phyloP scores from a whole-genome alignment of 2,797 vertebrate genomes.

The Phalanger gymnotis region DNA sequence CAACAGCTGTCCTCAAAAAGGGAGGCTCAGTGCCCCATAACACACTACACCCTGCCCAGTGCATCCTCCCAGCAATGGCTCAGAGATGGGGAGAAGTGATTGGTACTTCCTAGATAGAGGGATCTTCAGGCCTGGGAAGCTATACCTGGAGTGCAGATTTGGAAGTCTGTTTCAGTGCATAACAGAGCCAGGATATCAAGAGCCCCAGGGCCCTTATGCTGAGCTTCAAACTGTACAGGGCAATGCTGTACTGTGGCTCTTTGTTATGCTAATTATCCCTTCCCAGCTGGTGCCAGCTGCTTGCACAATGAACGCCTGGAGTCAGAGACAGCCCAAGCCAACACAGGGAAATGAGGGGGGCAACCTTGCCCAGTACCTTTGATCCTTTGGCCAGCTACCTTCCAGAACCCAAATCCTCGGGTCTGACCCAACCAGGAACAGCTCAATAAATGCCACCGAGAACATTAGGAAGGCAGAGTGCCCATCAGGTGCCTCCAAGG shows the following conservation, averaged over 20 bases:
- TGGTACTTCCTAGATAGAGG: not conserved
- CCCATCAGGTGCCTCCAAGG: slow-evolving; percentile 49
- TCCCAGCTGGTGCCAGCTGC: slow-evolving; percentile 85
- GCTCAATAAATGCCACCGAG: not conserved
- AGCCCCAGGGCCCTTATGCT: slow-evolving; percentile 39
- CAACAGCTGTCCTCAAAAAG: not conserved
- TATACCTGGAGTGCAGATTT: slow-evolving; percentile 63
- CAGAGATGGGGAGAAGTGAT: not conserved
- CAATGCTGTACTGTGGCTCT: slow-evolving; percentile 79
- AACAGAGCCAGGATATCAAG: slow-evolving; percentile 73
- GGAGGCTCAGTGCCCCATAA: not conserved
- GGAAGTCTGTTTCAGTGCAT: slow-evolving; percentile 6
- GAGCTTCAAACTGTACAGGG: slow-evolving; percentile 77
- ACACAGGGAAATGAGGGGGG: slow-evolving; percentile 58
- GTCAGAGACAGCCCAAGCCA: slow-evolving; percentile 77
- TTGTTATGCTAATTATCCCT: slow-evolving; percentile 87
- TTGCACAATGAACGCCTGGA: slow-evolving; percentile 75
- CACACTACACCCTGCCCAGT: not conserved
- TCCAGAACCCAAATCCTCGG: not conserved
- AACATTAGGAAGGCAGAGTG: slow-evolving; percentile 22
- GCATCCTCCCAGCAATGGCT: not conserved
- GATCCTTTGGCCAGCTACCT: not conserved
- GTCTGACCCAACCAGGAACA: not conserved
- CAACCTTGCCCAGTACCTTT: slow-evolving; percentile 43
- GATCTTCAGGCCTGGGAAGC: not conserved